These are phyloP conservation scores for Anticlea derivata DNA, from an alignment of 2,888 invertebrate genomes.

Conservation along the genomic window DNA sequence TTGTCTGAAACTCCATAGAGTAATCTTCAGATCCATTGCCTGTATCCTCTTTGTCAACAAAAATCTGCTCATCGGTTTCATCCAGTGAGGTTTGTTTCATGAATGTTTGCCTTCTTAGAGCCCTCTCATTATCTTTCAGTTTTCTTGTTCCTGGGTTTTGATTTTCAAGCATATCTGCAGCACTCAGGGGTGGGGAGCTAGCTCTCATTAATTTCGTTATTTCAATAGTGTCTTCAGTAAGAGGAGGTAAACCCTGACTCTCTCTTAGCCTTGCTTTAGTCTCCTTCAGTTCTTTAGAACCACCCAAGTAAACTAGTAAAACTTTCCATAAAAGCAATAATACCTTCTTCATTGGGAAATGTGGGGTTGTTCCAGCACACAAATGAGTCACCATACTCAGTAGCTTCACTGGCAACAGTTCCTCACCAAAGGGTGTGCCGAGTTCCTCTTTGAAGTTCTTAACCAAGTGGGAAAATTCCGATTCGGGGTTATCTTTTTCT, in stretches of 20 bases:
- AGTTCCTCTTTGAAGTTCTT: conserved; percentile 86
- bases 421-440: conserved; percentile 87
- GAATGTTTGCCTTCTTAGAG: conserved; percentile 89
- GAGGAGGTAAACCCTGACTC: conserved; percentile 88
- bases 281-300: conserved; percentile 91
- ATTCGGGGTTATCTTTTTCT: conserved; percentile 80
- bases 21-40: conserved; percentile 85
- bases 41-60: conserved; percentile 88
- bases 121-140: conserved; percentile 82
- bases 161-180: conserved; percentile 93
- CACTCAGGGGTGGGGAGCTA: conserved; percentile 96
- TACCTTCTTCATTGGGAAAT: conserved; percentile 99
- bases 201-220: conserved; percentile 97
- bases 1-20: conserved; percentile 84
- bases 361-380: conserved; percentile 97
- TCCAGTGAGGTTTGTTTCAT: conserved; percentile 97
- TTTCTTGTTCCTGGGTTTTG: conserved; percentile 90
- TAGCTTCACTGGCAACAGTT: conserved; percentile 93
- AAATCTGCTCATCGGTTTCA: conserved; percentile 89
- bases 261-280: conserved; percentile 89
- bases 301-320: conserved; percentile 95
- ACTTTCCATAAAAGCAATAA: conserved; percentile 97
- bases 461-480: conserved; percentile 80
- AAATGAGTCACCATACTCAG: conserved; percentile 98
- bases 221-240: conserved; percentile 96